These are phyloP conservation scores for Porites evermanni DNA, from an alignment of 92 coral and sea anemone genomes.

Conservation along the genomic window DNA sequence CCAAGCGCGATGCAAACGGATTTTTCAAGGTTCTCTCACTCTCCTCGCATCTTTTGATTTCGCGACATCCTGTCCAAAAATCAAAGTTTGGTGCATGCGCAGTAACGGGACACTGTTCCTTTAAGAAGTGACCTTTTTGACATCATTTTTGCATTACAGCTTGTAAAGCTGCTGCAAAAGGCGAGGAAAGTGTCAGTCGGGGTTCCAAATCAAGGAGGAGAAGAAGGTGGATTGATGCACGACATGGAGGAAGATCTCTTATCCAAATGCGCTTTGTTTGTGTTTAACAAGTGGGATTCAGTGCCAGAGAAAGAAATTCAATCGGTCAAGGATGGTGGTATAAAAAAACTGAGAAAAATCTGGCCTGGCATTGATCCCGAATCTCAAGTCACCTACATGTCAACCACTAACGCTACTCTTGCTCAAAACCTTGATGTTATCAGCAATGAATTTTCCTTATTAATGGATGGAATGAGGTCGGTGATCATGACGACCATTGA, in stretches of 20 bases:
- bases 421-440: conserved; percentile 7
- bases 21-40: too few relatives aligned
- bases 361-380: conserved; percentile 18
- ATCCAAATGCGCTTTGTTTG: conserved; percentile 31
- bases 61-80: too few relatives aligned
- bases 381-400: conserved; percentile 13
- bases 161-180: not conserved
- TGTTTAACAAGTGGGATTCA: conserved; percentile 34
- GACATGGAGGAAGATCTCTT: not conserved
- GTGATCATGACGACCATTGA: conserved; percentile 15
- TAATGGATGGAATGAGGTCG: not conserved
- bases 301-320: not conserved
- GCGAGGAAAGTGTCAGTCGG: not conserved
- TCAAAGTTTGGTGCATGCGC: too few relatives aligned
- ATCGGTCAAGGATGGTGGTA: not conserved
- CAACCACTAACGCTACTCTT: not conserved
- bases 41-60: too few relatives aligned
- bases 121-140: too few relatives aligned
- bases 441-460: not conserved
- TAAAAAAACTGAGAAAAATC: not conserved
- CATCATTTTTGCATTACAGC: not conserved
- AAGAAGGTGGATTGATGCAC: too few relatives aligned
- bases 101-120: too few relatives aligned
- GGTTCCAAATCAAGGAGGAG: not conserved
- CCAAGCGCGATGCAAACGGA: too few relatives aligned